phyloP scores from a whole-genome alignment of 2,888 invertebrate species.

The Microlaimidae sp. region DNA sequence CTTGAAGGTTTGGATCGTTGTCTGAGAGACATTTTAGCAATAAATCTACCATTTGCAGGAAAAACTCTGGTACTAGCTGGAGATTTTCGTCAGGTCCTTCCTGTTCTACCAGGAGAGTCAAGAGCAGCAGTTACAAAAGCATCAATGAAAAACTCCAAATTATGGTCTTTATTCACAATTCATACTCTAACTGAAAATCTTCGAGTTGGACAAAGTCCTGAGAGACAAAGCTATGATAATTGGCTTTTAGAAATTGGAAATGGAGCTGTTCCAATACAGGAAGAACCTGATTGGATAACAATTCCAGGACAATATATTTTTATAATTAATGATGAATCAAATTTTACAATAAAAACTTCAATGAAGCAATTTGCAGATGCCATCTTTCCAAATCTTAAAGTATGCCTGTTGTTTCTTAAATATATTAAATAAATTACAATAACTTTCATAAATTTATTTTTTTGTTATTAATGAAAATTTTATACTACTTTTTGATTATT shows the following conservation, averaged over 20 bases:
- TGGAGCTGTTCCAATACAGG: constrained; percentile 1
- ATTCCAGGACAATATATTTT: neutral
- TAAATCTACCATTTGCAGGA: constrained; percentile 13
- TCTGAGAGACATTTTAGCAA: neutral
- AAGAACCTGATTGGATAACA: neutral
- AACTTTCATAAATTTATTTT: too few species aligned
- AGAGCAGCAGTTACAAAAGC: neutral
- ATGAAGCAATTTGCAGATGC: neutral
- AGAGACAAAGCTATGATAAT: constrained; percentile 10
- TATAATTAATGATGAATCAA: neutral
- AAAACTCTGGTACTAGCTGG: constrained; percentile 17
- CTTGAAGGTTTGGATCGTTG: constrained; percentile 14
- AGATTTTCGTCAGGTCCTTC: constrained; percentile 19
- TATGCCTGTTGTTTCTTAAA: too few species aligned
- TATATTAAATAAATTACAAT: too few species aligned
- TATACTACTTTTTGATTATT: too few species aligned
- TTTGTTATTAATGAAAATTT: too few species aligned
- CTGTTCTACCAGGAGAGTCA: constrained; percentile 11
- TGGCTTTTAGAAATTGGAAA: constrained; percentile 10
- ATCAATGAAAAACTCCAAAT: neutral
- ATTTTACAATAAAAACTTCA: neutral
- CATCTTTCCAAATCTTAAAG: neutral
- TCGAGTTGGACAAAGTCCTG: constrained; percentile 2
- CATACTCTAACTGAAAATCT: constrained; percentile 12
- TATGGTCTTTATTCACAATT: neutral